These are phyloP conservation scores for Thomomys bottae DNA, from an alignment of 2,113 vertebrate genomes.

Conservation along the genomic window DNA sequence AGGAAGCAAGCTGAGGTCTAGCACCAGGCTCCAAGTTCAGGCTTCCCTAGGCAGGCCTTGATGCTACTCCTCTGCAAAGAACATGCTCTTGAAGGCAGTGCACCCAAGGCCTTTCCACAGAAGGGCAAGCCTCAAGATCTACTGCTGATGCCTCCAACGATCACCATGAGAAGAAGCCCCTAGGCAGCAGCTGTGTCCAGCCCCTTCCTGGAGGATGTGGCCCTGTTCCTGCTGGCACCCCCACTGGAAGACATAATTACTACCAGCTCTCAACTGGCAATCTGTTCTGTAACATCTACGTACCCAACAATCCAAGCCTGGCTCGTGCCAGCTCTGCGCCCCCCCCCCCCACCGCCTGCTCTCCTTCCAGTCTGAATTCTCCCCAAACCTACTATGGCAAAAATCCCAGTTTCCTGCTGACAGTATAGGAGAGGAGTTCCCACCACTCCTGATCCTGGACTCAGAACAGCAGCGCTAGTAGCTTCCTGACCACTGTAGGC, in stretches of 20 bases:
- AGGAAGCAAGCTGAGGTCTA: too few relatives aligned
- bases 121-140: background rate
- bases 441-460: background rate
- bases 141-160: background rate
- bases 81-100: background rate
- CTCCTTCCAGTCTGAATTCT: too few relatives aligned
- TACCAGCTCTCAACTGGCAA: constrained; percentile 26
- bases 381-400: background rate
- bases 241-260: constrained; percentile 75
- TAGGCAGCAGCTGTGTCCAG: constrained; percentile 45
- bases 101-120: background rate
- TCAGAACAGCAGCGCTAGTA: background rate
- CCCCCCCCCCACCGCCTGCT: background rate
- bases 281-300: background rate
- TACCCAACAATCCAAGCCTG: background rate
- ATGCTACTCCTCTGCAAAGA: background rate
- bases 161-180: background rate
- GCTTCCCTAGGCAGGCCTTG: background rate
- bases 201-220: constrained; percentile 53
- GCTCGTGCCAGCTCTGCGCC: background rate
- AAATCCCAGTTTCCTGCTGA: constrained; percentile 6
- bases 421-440: background rate
- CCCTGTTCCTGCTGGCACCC: constrained; percentile 54
- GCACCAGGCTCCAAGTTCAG: background rate
- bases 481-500: background rate